A percentile compares a stretch with the other conserved stretches of the same genome.
Evolutionary conservation across 2,113 vertebrate species (phyloP).

Genomic region (Misgurnus mizolepis): DNA sequence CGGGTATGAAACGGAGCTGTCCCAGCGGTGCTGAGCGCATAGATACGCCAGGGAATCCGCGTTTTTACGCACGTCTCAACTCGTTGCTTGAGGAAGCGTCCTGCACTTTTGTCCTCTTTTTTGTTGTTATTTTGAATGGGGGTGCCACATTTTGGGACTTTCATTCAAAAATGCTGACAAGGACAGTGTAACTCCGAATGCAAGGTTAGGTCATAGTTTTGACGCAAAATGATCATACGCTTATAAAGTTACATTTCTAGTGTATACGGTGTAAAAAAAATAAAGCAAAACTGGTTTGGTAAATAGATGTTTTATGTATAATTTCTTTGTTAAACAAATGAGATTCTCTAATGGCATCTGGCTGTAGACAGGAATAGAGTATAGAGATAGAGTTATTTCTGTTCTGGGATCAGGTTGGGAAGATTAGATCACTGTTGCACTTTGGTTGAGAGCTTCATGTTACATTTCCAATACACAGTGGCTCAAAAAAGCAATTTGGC

Average conservation of each 20-base stretch:
- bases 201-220: neutral
- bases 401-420: too few relatives aligned
- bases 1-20: conserved; percentile 67
- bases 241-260: too few relatives aligned
- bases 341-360: too few relatives aligned
- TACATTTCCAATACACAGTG: too few relatives aligned
- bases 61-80: neutral
- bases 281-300: neutral
- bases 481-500: too few relatives aligned
- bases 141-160: neutral
- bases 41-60: conserved; percentile 4
- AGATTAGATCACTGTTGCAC: too few relatives aligned
- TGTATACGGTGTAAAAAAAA: neutral
- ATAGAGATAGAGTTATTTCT: too few relatives aligned
- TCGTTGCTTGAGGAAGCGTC: conserved; percentile 5
- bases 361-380: too few relatives aligned
- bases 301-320: too few relatives aligned
- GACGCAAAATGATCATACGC: too few relatives aligned
- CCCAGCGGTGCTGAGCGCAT: conserved; percentile 57
- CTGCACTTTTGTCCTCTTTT: neutral
- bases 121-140: neutral
- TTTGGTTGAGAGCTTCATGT: too few relatives aligned
- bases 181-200: neutral
- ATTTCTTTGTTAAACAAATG: too few relatives aligned
- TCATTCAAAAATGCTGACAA: conserved; percentile 11